Evolutionary conservation across 2,888 invertebrate genomes (phyloP), one percentile per base, ranked within the genome.

Genomic region (Philhelius pedissequus): DNA sequence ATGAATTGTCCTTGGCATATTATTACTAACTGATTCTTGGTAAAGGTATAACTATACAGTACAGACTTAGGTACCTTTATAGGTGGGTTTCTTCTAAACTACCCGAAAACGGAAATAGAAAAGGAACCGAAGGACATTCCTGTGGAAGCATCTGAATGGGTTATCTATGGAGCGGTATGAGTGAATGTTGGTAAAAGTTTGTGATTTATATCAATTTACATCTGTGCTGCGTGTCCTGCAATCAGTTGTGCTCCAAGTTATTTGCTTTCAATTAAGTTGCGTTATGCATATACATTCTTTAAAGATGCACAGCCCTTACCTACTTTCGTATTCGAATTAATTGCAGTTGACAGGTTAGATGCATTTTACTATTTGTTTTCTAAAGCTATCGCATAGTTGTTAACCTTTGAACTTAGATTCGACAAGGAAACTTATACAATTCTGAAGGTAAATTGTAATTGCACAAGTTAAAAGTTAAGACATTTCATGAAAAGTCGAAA

Each of bases 201-300:
- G 25, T 80, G 84, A 84, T 84, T 84, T 80, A 84, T 84, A 80
- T 80, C 60, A 84, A 76, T 84, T 84, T 80, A 75, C 80, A 84
- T 84, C 74, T 80, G 75, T 76, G 75, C 52, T 76, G 75, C 80
- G 80, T 84, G 75, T 76, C 68, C 71, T 70, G 80, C 75, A 84
- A 84, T 80, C 71, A 80, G 73, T 83, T 78, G 9, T 56, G 30
- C 48, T 56, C 45, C 15, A 74, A 78, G 62, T 79, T 83, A 52
- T 80, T 84, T 84, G 70, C 70, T 75, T 84, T 84, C 83, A 80
- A 75, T 84, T 84, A 54, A 71, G 66, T 80, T 62, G 68, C 64
- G 60, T 82, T 74, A 73, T 73, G n/a, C n/a, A n/a, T n/a, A n/a
- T n/a, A n/a, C n/a, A 35, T 32, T 35, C 69, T 68, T 45, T 40